Evolutionary conservation across 2,888 invertebrate genomes (phyloP), one percentile per base, ranked within the genome.

Genomic region (Caenorhabditis sulstoni): DNA sequence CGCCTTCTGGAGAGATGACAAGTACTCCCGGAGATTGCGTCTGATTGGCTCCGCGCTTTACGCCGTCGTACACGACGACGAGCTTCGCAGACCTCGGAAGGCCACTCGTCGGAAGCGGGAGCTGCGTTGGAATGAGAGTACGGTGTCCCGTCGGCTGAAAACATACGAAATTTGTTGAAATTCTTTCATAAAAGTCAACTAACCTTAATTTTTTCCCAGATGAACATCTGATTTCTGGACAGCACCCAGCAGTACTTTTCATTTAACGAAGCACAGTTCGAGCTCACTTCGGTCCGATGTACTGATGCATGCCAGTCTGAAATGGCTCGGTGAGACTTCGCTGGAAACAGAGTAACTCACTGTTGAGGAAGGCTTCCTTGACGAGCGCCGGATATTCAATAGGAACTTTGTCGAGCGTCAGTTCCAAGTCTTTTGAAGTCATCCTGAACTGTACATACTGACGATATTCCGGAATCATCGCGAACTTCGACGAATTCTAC

Each of bases 361-460:
- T 73, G 22, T 73, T 61, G 8, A 75, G 29, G 61, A 79, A 59
- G 2, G 80, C 80, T n/a, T 80, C 80, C 47, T 71, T 80, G 12
- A 80, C 80, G 2, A 80, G 73, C 3, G 80, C 75, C 50, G 80
- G 80, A 65, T 80, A 80, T 22, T 80, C 75, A 18, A 80, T 61
- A 1, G 75, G 71, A 9, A 66, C 57, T 14, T 50, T n/a, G 23
- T 80, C 80, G n/a, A 80, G 66, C 0, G 55, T 55, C 22, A 80
- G 49, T 20, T 80, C 80, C 11, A 80, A 47, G 9, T 80, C 80
- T 49, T 39, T 37, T 9, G 64, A 7, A 14, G 61, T 5, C 62
- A 71, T 62, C 44, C 23, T 55, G 41, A 29, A 29, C 12, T 59
- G 12, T 45, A 16, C 29, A 29, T 29, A 29, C 29, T 29, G 29